Conservation (phyloP, 1,140 invertebrate species). For the Drosophila simulans region DNA sequence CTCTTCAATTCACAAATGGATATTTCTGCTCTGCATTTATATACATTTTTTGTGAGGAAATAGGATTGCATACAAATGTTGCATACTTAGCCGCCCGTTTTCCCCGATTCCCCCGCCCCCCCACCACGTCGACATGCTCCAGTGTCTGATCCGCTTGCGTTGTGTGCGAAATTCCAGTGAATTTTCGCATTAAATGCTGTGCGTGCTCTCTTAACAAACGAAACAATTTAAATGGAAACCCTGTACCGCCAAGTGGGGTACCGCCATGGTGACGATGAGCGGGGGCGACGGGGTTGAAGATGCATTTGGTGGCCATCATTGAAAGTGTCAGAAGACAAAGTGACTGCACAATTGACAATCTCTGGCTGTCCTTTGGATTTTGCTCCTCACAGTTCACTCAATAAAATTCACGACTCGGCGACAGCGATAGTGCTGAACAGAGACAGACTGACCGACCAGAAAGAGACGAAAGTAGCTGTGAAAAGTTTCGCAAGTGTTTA, state of each 20-base stretch:
- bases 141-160: constrained; percentile 9
- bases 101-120: not conserved
- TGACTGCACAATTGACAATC: constrained; percentile 38
- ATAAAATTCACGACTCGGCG: constrained; percentile 47
- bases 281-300: not conserved
- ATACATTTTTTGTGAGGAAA: constrained; percentile 3
- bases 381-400: constrained; percentile 10
- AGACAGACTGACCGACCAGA: not conserved
- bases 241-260: too few species aligned
- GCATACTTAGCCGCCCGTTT: constrained; percentile 10
- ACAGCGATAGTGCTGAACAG: constrained; percentile 2
- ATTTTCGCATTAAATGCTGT: constrained; percentile 31
- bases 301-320: constrained; percentile 8
- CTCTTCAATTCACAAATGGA: constrained; percentile 27
- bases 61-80: constrained; percentile 44
- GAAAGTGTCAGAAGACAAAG: constrained; percentile 32
- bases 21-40: constrained; percentile 15
- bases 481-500: not conserved
- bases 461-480: not conserved
- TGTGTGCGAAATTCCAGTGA: constrained; percentile 6
- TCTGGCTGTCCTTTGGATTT: constrained; percentile 5
- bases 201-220: constrained; percentile 28
- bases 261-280: too few species aligned
- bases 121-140: not conserved
- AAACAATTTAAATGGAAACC: constrained; percentile 30